Base-by-base conservation (phyloP, 37 sponge, comb jelly and placozoan species). In the Spongia lamella region DNA sequence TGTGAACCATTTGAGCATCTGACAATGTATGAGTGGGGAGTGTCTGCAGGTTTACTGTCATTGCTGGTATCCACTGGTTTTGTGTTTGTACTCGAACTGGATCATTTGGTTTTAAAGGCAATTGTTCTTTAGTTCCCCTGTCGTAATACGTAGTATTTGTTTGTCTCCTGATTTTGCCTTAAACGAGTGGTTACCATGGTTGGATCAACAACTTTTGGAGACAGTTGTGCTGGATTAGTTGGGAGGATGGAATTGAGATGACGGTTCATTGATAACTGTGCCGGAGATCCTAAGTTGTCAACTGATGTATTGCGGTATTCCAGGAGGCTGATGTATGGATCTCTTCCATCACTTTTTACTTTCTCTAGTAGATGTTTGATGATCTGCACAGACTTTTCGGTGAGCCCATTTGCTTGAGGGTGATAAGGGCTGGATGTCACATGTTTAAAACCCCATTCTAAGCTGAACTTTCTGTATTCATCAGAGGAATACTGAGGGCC, bases 251-350 rank as follows among this genome's bases (percentile, higher is more conserved):
- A 38, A 38, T 29, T 32, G 21, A 64, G 65, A 21, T 32, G 7
- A 29, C 11, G 65, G 31, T 32, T 64, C 65, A 64, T 64, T 38
- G 38, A 35, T 64, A 64, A 31, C 27, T 64, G 65, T 11, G 65
- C 65, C 5, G 65, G 65, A 11, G 65, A 64, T 24, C 65, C 65
- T 9, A 30, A 30, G 7, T 64, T 32, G n/a, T 35, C 30, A 6
- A 64, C 38, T 24, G 11, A 13, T 20, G 65, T 64, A 35, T 64
- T 64, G 6, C 26, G 26, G 7, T 32, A 24, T 64, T 64, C 65
- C 38, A 64, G 65, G 26, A 64, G 30, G 30, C 38, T 64, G 31
- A 64, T 27, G 65, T 64, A 64, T 3, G 31, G 19, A 31, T 64
- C 65, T 64, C 38, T 27, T 32, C 30, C 30, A 24, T 62, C 63